Base-by-base conservation (phyloP, 2,888 invertebrate genomes). In the Cistogaster globosa region DNA sequence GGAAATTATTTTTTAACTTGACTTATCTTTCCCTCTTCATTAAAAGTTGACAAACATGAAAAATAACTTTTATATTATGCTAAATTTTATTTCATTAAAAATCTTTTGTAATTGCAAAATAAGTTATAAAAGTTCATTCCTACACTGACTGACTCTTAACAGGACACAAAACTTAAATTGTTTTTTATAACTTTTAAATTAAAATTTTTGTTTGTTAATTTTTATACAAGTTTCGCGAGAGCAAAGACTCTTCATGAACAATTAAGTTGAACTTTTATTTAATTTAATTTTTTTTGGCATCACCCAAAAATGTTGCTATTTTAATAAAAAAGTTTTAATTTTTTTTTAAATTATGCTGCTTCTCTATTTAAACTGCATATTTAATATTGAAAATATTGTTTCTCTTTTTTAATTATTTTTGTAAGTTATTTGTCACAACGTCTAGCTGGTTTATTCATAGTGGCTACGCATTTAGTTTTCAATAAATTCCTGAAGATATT, bases 181-280 rank as follows among this genome's bases (percentile, higher is more conserved):
- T 69, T 26, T 67, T 69, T 67, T 80, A 53, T 62, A 79, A 80
- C 75, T 84, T 81, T 72, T 82, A 85, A 82, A 78, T 85, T 82
- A 78, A 78, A 75, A 69, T 82, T 82, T 55, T 67, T 69, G 51
- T 65, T 67, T 78, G 69, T 55, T 69, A 78, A 60, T 68, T 76
- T 22, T 7, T 32, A 16, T 60, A 60, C 14, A 48, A 36, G 22
- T 4, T 1, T 3, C 26, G 62, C n/a, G n/a, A 53, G n/a, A 51
- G 22, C n/a, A 38, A 42, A 22, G 32, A 45, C 26, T 55, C 0
- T 20, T 74, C 20, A 22, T 11, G n/a, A n/a, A 22, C 7, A 65
- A 65, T 32, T 32, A 3, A 32, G 8, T 32, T 5, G 48, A 62
- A 22, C 14, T 38, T 53, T 26, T 42, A 18, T 20, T 45, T 3